Conservation (phyloP, 2,113 vertebrate species). For the Petrocephalus zakoni region DNA sequence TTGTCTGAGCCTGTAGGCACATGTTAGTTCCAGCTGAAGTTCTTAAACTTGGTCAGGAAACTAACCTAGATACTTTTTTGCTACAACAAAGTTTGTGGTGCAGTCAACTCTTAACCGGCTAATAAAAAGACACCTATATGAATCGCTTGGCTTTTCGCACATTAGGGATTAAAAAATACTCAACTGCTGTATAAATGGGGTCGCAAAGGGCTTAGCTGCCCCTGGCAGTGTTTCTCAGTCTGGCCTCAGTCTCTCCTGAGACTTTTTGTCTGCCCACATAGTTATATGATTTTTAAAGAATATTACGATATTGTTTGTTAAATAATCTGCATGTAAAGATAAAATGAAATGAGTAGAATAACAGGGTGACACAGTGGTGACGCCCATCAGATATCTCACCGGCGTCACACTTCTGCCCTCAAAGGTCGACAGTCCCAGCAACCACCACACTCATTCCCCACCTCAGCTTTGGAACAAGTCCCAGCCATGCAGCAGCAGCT, state of each 20-base stretch:
- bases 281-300: neutral
- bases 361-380: neutral
- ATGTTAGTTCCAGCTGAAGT: neutral
- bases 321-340: neutral
- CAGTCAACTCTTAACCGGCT: neutral
- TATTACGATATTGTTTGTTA: neutral
- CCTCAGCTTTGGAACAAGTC: no score
- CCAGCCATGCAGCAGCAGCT: no score
- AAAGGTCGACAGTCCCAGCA: no score
- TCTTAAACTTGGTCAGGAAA: neutral
- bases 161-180: neutral
- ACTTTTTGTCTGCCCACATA: neutral
- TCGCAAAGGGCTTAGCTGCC: neutral
- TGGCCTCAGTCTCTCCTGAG: neutral
- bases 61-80: neutral
- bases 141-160: neutral
- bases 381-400: no score
- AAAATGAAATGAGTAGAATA: neutral
- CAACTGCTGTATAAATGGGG: neutral
- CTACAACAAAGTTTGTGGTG: neutral
- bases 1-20: neutral
- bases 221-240: neutral
- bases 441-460: no score
- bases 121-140: neutral
- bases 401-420: no score